Conservation (phyloP, 2,888 invertebrate genomes). For the Seira ritae region DNA sequence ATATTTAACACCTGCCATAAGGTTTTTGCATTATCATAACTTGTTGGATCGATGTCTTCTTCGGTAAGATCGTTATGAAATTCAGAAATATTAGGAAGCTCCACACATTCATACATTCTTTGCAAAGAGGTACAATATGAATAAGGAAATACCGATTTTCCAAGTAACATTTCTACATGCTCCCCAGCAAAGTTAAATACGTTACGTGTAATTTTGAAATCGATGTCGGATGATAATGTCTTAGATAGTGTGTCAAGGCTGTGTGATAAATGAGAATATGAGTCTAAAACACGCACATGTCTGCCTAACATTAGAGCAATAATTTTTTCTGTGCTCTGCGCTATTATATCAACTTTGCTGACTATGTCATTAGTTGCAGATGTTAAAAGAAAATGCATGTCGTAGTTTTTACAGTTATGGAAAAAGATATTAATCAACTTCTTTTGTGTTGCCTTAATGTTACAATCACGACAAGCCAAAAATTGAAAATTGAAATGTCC, state of each 20-base stretch:
- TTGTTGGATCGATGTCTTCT: neutral
- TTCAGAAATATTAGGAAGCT: neutral
- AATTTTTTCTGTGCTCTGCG: slow-evolving; percentile 7
- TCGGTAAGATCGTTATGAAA: neutral
- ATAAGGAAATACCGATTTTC: neutral
- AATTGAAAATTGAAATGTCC: slow-evolving; percentile 21
- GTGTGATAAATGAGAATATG: neutral
- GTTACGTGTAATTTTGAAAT: neutral
- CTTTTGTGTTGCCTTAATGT: neutral
- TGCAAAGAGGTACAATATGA: neutral
- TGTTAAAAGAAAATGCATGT: neutral
- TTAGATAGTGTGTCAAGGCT: neutral
- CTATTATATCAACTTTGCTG: slow-evolving; percentile 5
- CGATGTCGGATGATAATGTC: neutral
- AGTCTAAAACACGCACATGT: neutral
- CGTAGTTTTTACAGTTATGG: neutral
- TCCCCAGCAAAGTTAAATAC: neutral
- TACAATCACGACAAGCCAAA: neutral
- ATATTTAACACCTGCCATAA: neutral
- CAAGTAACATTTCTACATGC: neutral
- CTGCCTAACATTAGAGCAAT: neutral
- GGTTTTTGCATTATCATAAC: neutral
- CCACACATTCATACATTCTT: neutral
- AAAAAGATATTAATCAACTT: neutral
- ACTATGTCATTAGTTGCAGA: neutral